Evolutionary conservation across 2,888 invertebrate species (phyloP), one percentile per base, ranked within the genome.

Genomic region (Artemia sinica): DNA sequence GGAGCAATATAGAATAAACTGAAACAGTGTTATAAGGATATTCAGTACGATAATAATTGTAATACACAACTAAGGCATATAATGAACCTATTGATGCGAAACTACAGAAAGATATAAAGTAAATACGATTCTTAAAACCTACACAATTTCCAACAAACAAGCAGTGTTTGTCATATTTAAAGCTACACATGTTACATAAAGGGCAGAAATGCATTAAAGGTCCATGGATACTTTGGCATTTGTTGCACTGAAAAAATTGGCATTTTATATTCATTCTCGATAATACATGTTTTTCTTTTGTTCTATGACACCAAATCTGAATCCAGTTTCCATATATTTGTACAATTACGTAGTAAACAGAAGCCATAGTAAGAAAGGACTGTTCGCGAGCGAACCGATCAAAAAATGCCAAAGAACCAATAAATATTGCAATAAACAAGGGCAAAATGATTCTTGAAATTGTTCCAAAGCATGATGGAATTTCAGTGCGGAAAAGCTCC

Each of bases 121-220:
- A 78, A 51, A 77, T 74, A 52, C 78, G 77, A 72, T 79, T 79
- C 72, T 73, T 73, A 70, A 76, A 75, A 12, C 78, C 79, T n/a
- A 79, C 74, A 72, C 79, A 79, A 52, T 75, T 76, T 5, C 78
- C 79, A 2, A 78, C 76, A 72, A 81, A 80, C 73, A 79, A 79
- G 72, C 80, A 74, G 74, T 74, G 72, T 74, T 74, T 75, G 71
- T 76, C 80, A 65, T 80, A 73, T 58, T 75, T 75, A 8, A 74
- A 72, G 49, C 80, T 75, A 73, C 81, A 82, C 8, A 75, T 74
- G 70, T 79, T 75, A 73, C 81, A 82, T 8, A 80, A 75, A 12
- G 73, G 73, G 67, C 74, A 74, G 69, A 73, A 73, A 68, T 74
- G 73, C 6, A 67, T 51, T 4, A 65, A 51, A 68, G 66, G 49